Percentiles rank a stretch among this genome's conserved stretches.
Evolutionary conservation across 2,888 invertebrate genomes (phyloP).

Genomic region (Ornithoptera alexandrae): DNA sequence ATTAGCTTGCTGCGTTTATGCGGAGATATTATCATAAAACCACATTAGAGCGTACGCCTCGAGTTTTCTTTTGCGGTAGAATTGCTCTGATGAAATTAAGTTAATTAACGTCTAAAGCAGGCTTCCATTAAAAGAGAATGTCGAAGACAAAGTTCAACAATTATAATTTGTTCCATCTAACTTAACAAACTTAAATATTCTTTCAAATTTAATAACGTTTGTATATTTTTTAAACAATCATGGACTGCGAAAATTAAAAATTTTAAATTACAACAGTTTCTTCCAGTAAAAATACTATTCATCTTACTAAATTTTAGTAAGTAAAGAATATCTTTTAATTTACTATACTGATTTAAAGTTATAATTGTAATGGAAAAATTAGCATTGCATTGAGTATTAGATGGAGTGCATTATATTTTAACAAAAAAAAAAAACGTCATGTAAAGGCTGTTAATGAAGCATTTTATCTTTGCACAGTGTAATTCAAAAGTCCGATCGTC

Average conservation of each 20-base stretch:
- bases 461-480: background rate
- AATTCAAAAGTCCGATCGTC: background rate
- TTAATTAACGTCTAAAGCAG: background rate
- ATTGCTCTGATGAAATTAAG: background rate
- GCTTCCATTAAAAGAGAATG: background rate
- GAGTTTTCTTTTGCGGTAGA: slow-evolving; percentile 1
- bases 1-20: slow-evolving; percentile 10
- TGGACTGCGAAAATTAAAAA: background rate
- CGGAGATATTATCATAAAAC: slow-evolving; percentile 22
- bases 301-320: too few species aligned
- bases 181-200: background rate
- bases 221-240: background rate
- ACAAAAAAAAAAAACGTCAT: background rate
- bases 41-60: slow-evolving; percentile 11
- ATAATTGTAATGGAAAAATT: too few species aligned
- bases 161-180: background rate
- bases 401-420: background rate
- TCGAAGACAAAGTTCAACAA: background rate
- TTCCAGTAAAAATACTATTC: background rate
- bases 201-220: background rate
- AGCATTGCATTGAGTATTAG: too few species aligned
- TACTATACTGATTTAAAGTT: too few species aligned
- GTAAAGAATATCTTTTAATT: too few species aligned
- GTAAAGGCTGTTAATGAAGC: background rate
- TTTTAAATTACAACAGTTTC: background rate